These are phyloP conservation scores for Acyrthosiphon pisum DNA, from an alignment of 1,140 invertebrate species.

Conservation along the genomic window DNA sequence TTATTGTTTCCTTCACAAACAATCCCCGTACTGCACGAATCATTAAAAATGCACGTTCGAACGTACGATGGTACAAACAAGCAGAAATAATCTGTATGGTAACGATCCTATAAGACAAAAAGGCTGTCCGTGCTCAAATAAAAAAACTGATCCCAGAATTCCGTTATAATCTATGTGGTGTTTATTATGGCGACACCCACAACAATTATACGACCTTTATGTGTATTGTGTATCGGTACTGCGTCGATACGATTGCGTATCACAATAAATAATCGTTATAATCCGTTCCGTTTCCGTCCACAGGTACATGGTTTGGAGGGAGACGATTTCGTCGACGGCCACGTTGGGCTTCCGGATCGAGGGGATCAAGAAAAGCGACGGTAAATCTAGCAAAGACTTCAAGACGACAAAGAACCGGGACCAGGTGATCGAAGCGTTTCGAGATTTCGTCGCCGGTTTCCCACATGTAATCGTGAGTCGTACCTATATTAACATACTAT, in stretches of 20 bases:
- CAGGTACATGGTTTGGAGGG: conserved; percentile 95
- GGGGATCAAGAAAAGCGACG: conserved; percentile 88
- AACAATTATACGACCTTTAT: not conserved
- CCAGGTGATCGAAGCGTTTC: conserved; percentile 80
- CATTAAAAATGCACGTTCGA: too few relatives aligned
- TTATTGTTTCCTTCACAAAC: not conserved
- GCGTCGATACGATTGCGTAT: not conserved
- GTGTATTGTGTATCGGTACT: not conserved
- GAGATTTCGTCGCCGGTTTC: conserved; percentile 82
- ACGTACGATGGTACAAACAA: too few relatives aligned
- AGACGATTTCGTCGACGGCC: conserved; percentile 95
- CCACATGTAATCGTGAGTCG: conserved; percentile 77
- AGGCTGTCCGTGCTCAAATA: not conserved
- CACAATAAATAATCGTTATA: not conserved
- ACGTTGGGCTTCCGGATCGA: conserved; percentile 96
- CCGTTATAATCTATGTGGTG: not conserved
- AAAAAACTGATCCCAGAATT: not conserved
- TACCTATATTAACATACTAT: not conserved
- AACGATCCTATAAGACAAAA: not conserved
- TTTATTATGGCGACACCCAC: not conserved
- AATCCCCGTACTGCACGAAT: too few relatives aligned
- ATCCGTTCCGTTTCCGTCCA: not conserved
- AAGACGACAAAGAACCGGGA: conserved; percentile 91
- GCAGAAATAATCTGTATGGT: not conserved
- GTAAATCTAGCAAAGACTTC: conserved; percentile 91